Evolutionary conservation across 2,888 invertebrate species (phyloP), one percentile per base, ranked within the genome.

Genomic region (Torymus auratus): DNA sequence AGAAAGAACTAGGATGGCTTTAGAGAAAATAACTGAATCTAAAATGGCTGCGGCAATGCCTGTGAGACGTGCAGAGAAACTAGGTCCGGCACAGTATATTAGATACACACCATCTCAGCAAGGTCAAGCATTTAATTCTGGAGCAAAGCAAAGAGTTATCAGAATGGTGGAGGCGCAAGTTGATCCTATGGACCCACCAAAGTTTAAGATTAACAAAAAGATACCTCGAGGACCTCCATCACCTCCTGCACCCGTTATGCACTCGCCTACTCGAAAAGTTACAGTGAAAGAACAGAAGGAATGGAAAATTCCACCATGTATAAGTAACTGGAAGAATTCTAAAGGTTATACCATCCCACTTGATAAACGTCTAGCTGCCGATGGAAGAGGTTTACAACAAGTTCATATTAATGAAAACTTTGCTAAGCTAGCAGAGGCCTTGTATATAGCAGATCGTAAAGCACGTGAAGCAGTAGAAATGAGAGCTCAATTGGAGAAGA

Each of bases 321-420:
- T 99, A 84, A 98, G 97, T 0, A 99, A 99, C 90, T 99, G 99
- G 99, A 99, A 99, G 92, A 99, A 99, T 91, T 97, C 99, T 3
- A 99, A 98, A 94, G 96, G 97, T 86, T 98, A 98, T 92, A 99
- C 99, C 0, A 99, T 99, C 85, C 99, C 99, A 0, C 91, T 99
- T 85, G 99, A 99, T 91, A 99, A 99, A 91, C 95, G 99, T 82
- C 92, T 99, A 82, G 99, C 99, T 0, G 99, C 99, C 0, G 99
- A 99, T 91, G 99, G 99, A 0, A 93, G 99, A 69, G 99, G 99
- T 0, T 92, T 99, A 1, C 99, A 99, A 88, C 97, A 97, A 88
- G 96, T 97, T 2, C 99, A 99, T 90, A 98, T 99, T 78, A 99
- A 99, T 90, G 99, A 99, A 90, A 99, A 99, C 91, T 99, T 99